Base-by-base conservation (phyloP, 2,797 vertebrate genomes). In the Masticophis lateralis region DNA sequence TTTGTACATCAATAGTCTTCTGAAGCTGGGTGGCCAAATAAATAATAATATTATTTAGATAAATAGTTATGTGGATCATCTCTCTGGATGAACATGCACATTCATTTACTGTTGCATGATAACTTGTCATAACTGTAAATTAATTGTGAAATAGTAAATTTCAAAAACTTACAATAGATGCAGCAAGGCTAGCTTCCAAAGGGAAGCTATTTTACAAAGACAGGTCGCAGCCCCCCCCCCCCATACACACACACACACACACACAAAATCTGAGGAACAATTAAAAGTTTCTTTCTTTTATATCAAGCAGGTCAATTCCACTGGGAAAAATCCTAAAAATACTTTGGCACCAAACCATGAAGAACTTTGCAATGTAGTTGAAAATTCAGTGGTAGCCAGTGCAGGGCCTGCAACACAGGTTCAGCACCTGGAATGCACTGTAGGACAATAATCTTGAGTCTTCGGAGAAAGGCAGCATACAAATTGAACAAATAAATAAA, bases 181-280 rank as follows among this genome's bases (percentile, higher is more conserved):
- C 6, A 18, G 32, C 69, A 43, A 79, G 32, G 18, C 32, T 79
- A 22, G 69, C 69, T 20, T 79, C 32, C 18, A 79, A 79, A 79
- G 32, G 32, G 3, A 79, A 79, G 32, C 18, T 43, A 8, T 43
- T 43, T 79, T 18, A 79, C 69, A 79, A 79, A 79, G 32, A 79
- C 18, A 43, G 16, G 2, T 37, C 16, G 3, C 16, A n/a, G 13
- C 0, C 14, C 14, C n/a, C 28, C 4, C 28, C 3, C 61, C 0
- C 63, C 0, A 25, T 9, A 16, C 18, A 59, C 18, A 1, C 16
- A 9, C 69, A 37, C 66, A n/a, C 4, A 66, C 10, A 25, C 8
- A 57, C 18, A 59, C 57, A 59, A 0, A 61, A 61, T 61, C 60
- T 43, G 18, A 18, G 32, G 16, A 43, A 43, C 69, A 79, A 43